Evolutionary conservation across 2,113 vertebrate genomes (phyloP).

Genomic region (Thomomys bottae): DNA sequence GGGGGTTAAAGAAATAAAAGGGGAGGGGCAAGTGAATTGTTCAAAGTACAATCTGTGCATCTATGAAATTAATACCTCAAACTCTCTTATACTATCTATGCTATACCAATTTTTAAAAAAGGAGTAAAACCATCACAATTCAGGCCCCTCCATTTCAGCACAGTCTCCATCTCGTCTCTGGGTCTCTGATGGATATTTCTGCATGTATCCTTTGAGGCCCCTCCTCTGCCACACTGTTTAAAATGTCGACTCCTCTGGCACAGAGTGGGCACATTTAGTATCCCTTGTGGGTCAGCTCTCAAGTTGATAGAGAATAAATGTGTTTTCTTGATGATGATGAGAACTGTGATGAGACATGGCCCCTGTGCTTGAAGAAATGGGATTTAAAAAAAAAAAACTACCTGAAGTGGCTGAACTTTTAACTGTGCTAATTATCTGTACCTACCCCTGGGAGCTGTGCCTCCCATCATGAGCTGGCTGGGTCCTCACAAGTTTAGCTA

Average conservation of each 20-base stretch:
- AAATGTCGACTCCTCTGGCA: not conserved
- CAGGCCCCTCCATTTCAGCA: not conserved
- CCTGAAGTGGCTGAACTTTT: conserved; percentile 89
- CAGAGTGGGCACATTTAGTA: not conserved
- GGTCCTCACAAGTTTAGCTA: conserved; percentile 87
- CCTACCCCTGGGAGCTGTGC: conserved; percentile 84
- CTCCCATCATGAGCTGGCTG: conserved; percentile 83
- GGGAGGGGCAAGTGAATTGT: too few species aligned
- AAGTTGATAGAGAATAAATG: conserved; percentile 62
- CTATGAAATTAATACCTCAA: too few species aligned
- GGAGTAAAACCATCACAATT: conserved; percentile 23
- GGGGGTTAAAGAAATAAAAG: too few species aligned
- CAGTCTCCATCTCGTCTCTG: not conserved
- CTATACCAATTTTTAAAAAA: too few species aligned
- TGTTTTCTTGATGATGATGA: conserved; percentile 69
- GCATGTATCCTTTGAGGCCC: not conserved
- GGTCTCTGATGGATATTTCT: not conserved
- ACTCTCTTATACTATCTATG: too few species aligned
- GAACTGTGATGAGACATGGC: conserved; percentile 56
- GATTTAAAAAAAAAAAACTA: conserved; percentile 85
- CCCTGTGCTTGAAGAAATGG: conserved; percentile 80
- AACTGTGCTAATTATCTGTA: conserved; percentile 90
- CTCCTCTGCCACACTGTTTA: not conserved
- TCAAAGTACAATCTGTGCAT: too few species aligned
- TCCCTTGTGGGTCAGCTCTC: conserved; percentile 60